Base-by-base conservation (phyloP, 1,140 invertebrate genomes). In the Drosophila pandora region DNA sequence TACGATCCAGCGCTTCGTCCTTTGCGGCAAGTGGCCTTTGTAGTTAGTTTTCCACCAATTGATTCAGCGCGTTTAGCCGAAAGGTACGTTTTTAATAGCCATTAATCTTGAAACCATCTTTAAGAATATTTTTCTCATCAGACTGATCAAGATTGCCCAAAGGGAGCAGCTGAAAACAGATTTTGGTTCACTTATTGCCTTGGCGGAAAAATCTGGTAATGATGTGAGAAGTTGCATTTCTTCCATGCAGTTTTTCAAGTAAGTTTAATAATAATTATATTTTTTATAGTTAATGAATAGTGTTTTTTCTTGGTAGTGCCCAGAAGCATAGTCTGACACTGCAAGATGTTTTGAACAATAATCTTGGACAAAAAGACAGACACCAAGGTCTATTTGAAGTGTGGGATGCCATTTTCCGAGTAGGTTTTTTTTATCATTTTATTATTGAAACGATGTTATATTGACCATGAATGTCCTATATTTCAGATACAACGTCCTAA, bases 141-240 rank as follows among this genome's bases (percentile, higher is more conserved):
- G 90, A 59, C 90, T 96, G 70, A 90, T 94, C 34, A 93, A 96
- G 92, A 95, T 98, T 75, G 93, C 95, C 0, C 91, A 91, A 30
- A 92, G 93, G 13, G 95, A 98, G 92, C 91, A 93, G 7, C 89
- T 98, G n/a, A 94, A 94, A 67, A 94, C 95, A 1, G 96, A 97
- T 91, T 92, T 94, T 57, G 93, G 94, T 12, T 93, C 95, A 13
- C 93, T 98, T 63, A 91, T 95, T 49, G 94, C 95, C 17, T 92
- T 98, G 47, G 96, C 95, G 68, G 95, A 97, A 74, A 97, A 96
- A 88, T 95, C 96, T 0, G 94, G 95, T 48, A 96, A 96, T 91
- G 97, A 98, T 92, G 95, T 98, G n/a, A 93, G 97, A 47, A 95
- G 96, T 12, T 98, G 97, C 92, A 93, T 98, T 9, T 96, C 96